Percentiles rank a stretch among this genome's conserved stretches.
Evolutionary conservation across 2,113 vertebrate genomes (phyloP).

Genomic region (Equus przewalskii): DNA sequence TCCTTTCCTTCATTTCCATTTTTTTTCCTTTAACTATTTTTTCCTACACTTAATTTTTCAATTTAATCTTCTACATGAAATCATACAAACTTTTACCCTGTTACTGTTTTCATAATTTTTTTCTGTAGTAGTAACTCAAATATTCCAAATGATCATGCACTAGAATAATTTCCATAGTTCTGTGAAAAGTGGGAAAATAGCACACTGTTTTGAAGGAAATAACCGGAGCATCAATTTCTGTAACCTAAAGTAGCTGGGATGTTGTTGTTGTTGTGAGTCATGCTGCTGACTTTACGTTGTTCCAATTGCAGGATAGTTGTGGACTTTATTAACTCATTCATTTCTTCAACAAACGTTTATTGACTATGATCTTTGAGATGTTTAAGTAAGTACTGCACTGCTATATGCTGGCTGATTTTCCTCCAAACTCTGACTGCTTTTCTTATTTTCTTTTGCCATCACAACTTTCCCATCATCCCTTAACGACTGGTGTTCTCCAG

Average conservation of each 20-base stretch:
- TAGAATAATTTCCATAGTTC: not conserved
- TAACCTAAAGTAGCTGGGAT: not conserved
- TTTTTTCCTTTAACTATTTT: not conserved
- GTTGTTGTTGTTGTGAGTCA: not conserved
- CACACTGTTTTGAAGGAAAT: not conserved
- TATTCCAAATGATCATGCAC: not conserved
- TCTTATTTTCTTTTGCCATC: not conserved
- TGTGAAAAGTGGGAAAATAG: not conserved
- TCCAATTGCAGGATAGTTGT: not conserved
- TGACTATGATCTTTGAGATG: not conserved
- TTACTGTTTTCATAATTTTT: not conserved
- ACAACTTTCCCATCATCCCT: not conserved
- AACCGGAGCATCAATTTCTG: not conserved
- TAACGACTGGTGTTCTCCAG: not conserved
- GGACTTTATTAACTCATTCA: not conserved
- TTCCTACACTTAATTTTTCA: slow-evolving; percentile 15
- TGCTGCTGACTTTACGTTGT: not conserved
- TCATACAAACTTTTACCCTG: not conserved
- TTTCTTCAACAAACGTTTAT: not conserved
- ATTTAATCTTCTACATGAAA: not conserved
- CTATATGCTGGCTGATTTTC: not conserved
- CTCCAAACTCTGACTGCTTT: not conserved
- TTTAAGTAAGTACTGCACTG: not conserved
- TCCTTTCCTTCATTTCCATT: not conserved
- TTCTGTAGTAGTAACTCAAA: not conserved